Evolutionary conservation across 2,113 vertebrate species (phyloP).

Genomic region (Polyodon spathula): DNA sequence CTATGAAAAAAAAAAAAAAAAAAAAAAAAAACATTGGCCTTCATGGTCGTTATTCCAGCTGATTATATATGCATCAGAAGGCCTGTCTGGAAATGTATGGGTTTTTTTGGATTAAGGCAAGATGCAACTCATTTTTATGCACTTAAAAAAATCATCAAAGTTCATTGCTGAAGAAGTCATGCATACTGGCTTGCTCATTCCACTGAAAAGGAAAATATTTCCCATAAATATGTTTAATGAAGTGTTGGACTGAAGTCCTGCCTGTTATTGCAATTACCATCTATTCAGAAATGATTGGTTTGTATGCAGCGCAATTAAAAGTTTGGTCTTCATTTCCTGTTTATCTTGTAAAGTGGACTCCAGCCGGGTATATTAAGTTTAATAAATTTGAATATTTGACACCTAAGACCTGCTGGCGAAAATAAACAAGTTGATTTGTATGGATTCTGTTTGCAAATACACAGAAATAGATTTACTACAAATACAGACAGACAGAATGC

Average conservation of each 20-base stretch:
- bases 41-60: slow-evolving; percentile 51
- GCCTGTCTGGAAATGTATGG: slow-evolving; percentile 46
- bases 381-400: slow-evolving; percentile 7
- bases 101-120: slow-evolving; percentile 47
- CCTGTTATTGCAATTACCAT: slow-evolving; percentile 54
- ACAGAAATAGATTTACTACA: no score
- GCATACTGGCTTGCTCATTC: slow-evolving; percentile 64
- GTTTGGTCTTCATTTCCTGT: slow-evolving; percentile 40
- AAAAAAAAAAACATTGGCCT: slow-evolving; percentile 44
- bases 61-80: slow-evolving; percentile 47
- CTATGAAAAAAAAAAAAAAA: slow-evolving; percentile 57
- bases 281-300: slow-evolving; percentile 55
- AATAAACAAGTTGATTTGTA: no score
- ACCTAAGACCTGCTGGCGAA: no score
- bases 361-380: neutral
- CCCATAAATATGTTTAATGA: slow-evolving; percentile 65
- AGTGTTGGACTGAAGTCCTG: slow-evolving; percentile 54
- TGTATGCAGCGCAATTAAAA: slow-evolving; percentile 47
- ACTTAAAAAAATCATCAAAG: slow-evolving; percentile 70
- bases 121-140: slow-evolving; percentile 61
- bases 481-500: no score
- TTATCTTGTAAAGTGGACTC: neutral
- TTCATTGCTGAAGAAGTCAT: slow-evolving; percentile 63
- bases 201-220: slow-evolving; percentile 61
- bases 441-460: no score